Base-by-base conservation (phyloP, 2,888 invertebrate species). In the Pantelozetes paolii region DNA sequence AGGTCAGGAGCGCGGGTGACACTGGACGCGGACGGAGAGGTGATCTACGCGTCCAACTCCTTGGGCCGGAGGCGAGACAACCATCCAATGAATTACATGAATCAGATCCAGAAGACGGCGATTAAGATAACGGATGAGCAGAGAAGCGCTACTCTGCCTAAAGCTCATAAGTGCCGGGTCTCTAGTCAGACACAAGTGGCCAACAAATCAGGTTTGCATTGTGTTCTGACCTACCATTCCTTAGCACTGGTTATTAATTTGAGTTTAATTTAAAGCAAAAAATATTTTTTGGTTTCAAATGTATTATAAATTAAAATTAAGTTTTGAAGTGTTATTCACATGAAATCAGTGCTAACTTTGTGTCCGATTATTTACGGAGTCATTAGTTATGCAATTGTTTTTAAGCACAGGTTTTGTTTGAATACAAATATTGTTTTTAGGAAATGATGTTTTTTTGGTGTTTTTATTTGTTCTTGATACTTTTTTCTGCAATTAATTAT, bases 11-110 rank as follows among this genome's bases (percentile, higher is more conserved):
- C 69, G 1, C 3, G 69, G 5, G 69, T 69, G 9, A 40, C 42
- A 45, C 83, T 93, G 62, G 91, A 92, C 83, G 89, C 92, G 30
- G 90, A 90, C 80, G 94, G 93, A 71, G 90, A 90, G 85, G 90
- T 93, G 62, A 89, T 93, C 76, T 93, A 90, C 83, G 90, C 90
- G 77, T 92, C 92, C 26, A 78, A 77, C 59, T 78, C 78, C n/a
- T 69, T 78, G 26, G 78, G 76, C 45, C 74, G 78, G 26, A 54
- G 74, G 20, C 71, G 74, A 23, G 75, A 75, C 57, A 70, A 71
- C 20, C 73, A 74, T 64, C 74, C 74, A 9, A 71, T 73, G 69
- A 71, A 69, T 48, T 71, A 75, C 59, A n/a, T 72, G 28, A 48
- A 73, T 36, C 69, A 26, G 26, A 11, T 69, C 13, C 20, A 69